phyloP scores from a whole-genome alignment of 2,113 vertebrate species.

The Nothoprocta pentlandii region DNA sequence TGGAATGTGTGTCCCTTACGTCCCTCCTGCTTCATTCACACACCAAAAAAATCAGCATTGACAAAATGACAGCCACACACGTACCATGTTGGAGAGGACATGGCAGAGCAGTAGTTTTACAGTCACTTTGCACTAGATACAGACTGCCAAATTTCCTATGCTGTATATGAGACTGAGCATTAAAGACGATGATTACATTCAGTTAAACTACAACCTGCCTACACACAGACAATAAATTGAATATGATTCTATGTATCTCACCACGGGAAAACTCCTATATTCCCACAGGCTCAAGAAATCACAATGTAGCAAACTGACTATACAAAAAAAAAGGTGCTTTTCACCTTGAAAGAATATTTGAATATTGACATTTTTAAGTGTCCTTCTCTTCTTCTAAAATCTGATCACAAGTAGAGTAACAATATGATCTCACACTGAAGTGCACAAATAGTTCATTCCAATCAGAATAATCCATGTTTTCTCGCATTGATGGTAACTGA shows the following conservation, averaged over 20 bases:
- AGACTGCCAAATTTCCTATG: neutral
- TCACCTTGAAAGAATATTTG: neutral
- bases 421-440: neutral
- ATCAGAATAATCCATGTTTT: neutral
- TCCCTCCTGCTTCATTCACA: neutral
- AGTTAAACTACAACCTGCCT: neutral
- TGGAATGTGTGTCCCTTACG: neutral
- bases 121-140: neutral
- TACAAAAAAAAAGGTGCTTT: neutral
- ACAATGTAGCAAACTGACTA: neutral
- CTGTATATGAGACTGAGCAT: neutral
- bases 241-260: neutral
- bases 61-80: neutral
- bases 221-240: neutral
- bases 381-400: neutral
- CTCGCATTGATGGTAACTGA: neutral
- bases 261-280: neutral
- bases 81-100: accelerated
- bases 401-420: neutral
- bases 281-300: neutral
- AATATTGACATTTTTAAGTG: neutral
- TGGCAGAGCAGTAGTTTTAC: neutral
- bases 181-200: neutral
- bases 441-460: neutral
- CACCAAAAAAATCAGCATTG: neutral